A percentile compares a stretch with the other conserved stretches of the same genome.
phyloP scores from a whole-genome alignment of 2,797 vertebrate genomes.

The Lateolabrax maculatus region DNA sequence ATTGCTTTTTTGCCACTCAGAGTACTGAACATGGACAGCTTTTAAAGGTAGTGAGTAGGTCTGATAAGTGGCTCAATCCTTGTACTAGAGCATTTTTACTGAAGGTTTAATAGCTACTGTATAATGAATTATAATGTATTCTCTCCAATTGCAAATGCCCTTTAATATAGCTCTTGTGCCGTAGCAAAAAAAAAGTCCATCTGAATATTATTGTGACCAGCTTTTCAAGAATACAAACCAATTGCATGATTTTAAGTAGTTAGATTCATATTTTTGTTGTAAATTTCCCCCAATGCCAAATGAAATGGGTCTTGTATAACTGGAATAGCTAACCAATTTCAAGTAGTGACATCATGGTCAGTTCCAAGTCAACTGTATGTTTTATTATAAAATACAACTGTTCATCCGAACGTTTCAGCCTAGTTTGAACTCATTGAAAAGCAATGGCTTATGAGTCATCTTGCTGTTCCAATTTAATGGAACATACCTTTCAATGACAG shows the following conservation, averaged over 20 bases:
- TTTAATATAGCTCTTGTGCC: slow-evolving; percentile 81
- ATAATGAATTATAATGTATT: slow-evolving; percentile 91
- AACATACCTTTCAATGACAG: slow-evolving; percentile 83
- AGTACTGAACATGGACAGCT: slow-evolving; percentile 85
- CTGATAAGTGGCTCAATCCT: slow-evolving; percentile 90
- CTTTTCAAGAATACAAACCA: slow-evolving; percentile 87
- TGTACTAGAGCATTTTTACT: slow-evolving; percentile 87
- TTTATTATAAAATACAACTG: slow-evolving; percentile 73
- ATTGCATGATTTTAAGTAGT: slow-evolving; percentile 85
- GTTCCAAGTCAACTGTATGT: slow-evolving; percentile 74
- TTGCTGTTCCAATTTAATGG: slow-evolving; percentile 84
- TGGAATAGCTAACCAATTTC: slow-evolving; percentile 73
- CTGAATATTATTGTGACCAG: slow-evolving; percentile 85
- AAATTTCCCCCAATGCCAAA: slow-evolving; percentile 76
- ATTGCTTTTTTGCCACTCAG: slow-evolving; percentile 86
- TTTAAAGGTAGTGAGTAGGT: slow-evolving; percentile 87
- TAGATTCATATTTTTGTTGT: slow-evolving; percentile 77
- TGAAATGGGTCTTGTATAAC: slow-evolving; percentile 71
- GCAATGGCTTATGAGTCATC: slow-evolving; percentile 80
- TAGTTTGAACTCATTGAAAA: slow-evolving; percentile 80
- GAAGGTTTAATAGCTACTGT: slow-evolving; percentile 88
- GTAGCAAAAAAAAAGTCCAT: slow-evolving; percentile 77
- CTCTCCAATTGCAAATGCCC: slow-evolving; percentile 87
- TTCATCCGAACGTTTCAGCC: slow-evolving; percentile 74
- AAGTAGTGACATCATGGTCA: slow-evolving; percentile 72